phyloP scores from a whole-genome alignment of 2,888 invertebrate species.

The Antitype chi region DNA sequence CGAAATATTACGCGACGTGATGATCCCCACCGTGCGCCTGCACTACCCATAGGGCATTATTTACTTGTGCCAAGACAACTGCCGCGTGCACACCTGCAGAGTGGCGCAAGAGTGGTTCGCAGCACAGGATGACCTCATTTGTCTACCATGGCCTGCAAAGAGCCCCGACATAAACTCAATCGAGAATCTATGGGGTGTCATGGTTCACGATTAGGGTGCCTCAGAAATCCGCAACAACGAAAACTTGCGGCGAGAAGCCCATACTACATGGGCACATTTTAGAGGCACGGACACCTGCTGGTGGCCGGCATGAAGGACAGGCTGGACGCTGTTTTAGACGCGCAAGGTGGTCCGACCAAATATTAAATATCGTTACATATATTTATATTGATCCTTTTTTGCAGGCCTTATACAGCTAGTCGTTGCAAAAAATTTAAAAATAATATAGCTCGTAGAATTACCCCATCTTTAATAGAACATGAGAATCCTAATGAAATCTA shows the following conservation, averaged over 20 bases:
- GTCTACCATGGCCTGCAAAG: conserved; percentile 13
- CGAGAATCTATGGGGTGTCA: conserved; percentile 14
- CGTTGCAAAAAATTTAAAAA: no score
- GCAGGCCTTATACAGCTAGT: no score
- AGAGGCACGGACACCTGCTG: background rate
- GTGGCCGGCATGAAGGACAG: background rate
- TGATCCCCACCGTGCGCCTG: background rate
- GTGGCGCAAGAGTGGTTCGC: conserved; percentile 2
- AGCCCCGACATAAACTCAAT: conserved; percentile 9
- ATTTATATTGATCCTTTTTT: no score
- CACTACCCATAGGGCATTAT: background rate
- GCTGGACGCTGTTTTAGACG: background rate
- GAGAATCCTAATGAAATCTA: no score
- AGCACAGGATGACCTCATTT: background rate
- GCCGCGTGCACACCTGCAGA: conserved; percentile 6
- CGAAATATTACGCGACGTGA: background rate
- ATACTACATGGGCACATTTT: background rate
- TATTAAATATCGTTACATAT: background rate
- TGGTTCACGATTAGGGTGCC: conserved; percentile 12
- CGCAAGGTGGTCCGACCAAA: conserved; percentile 1
- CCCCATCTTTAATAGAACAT: no score
- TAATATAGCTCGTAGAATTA: no score
- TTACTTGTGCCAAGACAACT: conserved; percentile 6
- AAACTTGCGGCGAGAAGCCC: conserved; percentile 1
- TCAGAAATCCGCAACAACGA: conserved; percentile 14